A percentile compares a stretch with the other conserved stretches of the same genome.
Conservation (phyloP, 2,888 invertebrate genomes). For the Subacronicta megacephala region DNA sequence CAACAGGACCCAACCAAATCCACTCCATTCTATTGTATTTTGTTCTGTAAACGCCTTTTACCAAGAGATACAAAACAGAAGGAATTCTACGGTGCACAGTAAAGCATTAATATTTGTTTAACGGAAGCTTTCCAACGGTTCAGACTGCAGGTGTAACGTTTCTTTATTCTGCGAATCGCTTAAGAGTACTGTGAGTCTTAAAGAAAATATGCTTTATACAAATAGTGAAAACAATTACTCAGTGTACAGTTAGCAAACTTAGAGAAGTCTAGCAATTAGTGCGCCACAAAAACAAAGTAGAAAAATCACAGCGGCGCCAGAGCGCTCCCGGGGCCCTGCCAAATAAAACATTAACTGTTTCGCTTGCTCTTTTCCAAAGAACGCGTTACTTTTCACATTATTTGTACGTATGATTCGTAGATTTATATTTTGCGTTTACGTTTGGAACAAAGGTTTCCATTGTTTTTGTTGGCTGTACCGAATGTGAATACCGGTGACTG, state of each 20-base stretch:
- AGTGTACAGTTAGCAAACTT: conserved; percentile 43
- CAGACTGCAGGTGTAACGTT: conserved; percentile 5
- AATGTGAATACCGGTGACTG: not conserved
- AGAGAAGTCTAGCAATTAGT: conserved; percentile 57
- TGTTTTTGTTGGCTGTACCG: conserved; percentile 16
- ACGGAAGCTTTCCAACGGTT: conserved; percentile 2
- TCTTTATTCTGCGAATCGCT: conserved; percentile 12
- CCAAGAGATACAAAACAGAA: not conserved
- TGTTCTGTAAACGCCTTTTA: not conserved
- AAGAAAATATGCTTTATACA: conserved; percentile 35
- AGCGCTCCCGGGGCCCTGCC: conserved; percentile 54
- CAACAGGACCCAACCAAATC: not conserved
- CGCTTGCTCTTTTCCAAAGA: conserved; percentile 46
- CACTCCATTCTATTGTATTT: not conserved
- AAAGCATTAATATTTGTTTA: conserved; percentile 16
- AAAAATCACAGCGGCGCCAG: conserved; percentile 54
- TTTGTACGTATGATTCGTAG: conserved; percentile 20
- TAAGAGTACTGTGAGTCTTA: conserved; percentile 1
- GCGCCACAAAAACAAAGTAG: conserved; percentile 52
- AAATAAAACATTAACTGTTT: conserved; percentile 63
- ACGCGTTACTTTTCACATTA: conserved; percentile 46
- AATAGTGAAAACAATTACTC: conserved; percentile 42
- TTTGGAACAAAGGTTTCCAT: conserved; percentile 21
- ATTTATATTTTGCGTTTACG: conserved; percentile 25
- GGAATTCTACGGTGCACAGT: conserved; percentile 2